phyloP scores from a whole-genome alignment of 2,797 vertebrate species.

The Eospalax fontanierii region DNA sequence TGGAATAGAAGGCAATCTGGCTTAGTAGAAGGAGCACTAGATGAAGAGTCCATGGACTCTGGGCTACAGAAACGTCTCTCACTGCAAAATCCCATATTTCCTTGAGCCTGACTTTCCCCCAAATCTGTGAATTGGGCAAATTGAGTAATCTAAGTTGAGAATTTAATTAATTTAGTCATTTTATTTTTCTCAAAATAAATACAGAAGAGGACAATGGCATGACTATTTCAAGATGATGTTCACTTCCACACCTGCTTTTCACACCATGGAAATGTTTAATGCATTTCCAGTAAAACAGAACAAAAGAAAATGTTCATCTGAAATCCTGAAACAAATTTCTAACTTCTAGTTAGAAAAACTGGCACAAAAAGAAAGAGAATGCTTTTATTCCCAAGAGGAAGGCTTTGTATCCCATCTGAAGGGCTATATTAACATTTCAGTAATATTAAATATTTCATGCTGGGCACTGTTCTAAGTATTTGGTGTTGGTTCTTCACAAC shows the following conservation, averaged over 20 bases:
- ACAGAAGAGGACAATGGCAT: neutral
- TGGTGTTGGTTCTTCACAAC: neutral
- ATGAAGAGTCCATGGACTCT: slow-evolving; percentile 18
- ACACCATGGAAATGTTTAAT: neutral
- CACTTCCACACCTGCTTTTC: neutral
- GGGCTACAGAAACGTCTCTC: neutral
- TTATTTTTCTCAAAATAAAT: slow-evolving; percentile 45
- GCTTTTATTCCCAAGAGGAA: neutral
- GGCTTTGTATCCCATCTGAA: slow-evolving; percentile 28
- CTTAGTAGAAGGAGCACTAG: slow-evolving; percentile 13
- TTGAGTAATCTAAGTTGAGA: neutral
- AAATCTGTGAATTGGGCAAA: neutral
- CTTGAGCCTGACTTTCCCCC: neutral
- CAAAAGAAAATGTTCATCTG: slow-evolving; percentile 38
- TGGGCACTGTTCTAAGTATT: neutral
- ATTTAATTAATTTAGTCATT: neutral
- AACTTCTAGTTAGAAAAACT: neutral
- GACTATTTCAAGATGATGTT: neutral
- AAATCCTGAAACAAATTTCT: neutral
- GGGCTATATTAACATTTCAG: neutral
- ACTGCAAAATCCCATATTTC: neutral
- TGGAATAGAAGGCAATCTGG: slow-evolving; percentile 23
- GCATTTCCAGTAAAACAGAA: slow-evolving; percentile 21
- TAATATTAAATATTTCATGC: neutral
- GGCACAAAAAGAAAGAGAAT: neutral